Evolutionary conservation across 1,140 invertebrate genomes (phyloP), one percentile per base, ranked within the genome.

Genomic region (Temnothorax longispinosus): DNA sequence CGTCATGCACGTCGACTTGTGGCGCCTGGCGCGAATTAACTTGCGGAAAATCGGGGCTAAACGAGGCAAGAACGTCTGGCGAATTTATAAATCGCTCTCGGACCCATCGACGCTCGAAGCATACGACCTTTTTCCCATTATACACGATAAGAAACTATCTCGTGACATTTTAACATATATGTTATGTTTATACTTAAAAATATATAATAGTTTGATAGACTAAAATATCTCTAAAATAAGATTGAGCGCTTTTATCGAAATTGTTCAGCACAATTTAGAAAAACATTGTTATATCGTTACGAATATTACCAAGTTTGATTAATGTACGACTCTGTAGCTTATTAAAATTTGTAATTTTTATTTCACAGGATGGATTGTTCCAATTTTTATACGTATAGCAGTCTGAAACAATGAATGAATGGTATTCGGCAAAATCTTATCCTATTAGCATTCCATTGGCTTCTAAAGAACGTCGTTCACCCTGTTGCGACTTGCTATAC

Each of bases 371-470:
- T 21, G 47, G n/a, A n/a, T 5, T 41, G 38, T 60, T 62, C 72
- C 56, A 84, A 74, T 82, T 74, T 84, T 74, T 50, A 50, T 74
- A 75, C 41, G 54, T 60, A 74, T 11, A 50, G 38, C 41, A 47
- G 27, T 84, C 71, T 47, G 44, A 75, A 74, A 84, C 80, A 84
- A 84, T 84, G 69, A 84, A 84, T 84, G 69, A 75, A 84, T 84
- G 32, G 54, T 75, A 84, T 75, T 84, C 80, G 32, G n/a, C 80
- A n/a, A 41, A 62, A 44, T 60, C 69, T 50, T 27, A 41, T 60
- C 80, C 60, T 84, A 84, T 84, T 84, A 84, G 80, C 80, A 75
- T 84, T 84, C 80, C 80, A 84, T 84, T 18, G 80, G 69, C 75
- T 75, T 84, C 69, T 75, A 62, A 84, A 84, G 80, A 35, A 84